Percentiles rank a stretch among this genome's conserved stretches.
phyloP scores from a whole-genome alignment of 2,113 vertebrate species.

The Proterorhinus semilunaris region DNA sequence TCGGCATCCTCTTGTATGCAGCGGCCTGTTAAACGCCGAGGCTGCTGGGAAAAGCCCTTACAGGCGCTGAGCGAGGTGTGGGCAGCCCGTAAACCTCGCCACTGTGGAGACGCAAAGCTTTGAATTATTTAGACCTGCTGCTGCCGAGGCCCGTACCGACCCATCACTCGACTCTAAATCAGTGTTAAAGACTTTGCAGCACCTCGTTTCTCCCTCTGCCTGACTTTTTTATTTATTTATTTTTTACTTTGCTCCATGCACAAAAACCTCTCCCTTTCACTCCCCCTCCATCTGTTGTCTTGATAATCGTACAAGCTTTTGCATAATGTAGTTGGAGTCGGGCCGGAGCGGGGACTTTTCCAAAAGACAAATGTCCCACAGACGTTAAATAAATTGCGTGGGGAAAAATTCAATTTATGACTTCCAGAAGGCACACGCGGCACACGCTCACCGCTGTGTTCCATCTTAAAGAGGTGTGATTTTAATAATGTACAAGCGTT shows the following conservation, averaged over 20 bases:
- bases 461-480: background rate
- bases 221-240: background rate
- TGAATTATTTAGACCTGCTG: slow-evolving; percentile 57
- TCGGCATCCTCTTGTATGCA: background rate
- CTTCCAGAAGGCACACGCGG: background rate
- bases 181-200: slow-evolving; percentile 3
- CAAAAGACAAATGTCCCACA: slow-evolving; percentile 7
- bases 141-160: slow-evolving; percentile 16
- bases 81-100: slow-evolving; percentile 34
- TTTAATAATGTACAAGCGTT: slow-evolving; percentile 12
- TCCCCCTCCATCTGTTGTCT: background rate
- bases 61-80: slow-evolving; percentile 24
- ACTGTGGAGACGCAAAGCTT: slow-evolving; percentile 42
- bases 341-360: background rate
- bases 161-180: slow-evolving; percentile 15
- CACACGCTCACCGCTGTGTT: background rate
- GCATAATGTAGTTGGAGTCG: background rate
- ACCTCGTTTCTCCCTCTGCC: slow-evolving; percentile 2
- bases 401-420: background rate
- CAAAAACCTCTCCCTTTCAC: background rate
- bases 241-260: background rate
- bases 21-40: slow-evolving; percentile 3
- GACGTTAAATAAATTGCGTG: background rate
- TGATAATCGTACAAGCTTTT: background rate
- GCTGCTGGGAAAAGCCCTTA: slow-evolving; percentile 28